Conservation (phyloP, 2,797 vertebrate species). For the Catamblyrhynchus diadema region DNA sequence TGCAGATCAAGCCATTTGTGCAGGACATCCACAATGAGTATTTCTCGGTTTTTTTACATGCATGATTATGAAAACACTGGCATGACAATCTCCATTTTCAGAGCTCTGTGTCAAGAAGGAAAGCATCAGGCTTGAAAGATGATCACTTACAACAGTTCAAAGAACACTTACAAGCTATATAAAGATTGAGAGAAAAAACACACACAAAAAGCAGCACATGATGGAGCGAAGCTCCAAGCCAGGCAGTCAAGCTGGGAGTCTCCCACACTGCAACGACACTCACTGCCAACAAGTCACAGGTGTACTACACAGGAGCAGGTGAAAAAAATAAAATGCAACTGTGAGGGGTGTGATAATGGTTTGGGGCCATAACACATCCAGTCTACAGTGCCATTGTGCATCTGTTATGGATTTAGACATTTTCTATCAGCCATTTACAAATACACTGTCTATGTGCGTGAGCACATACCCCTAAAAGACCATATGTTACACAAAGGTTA, state of each 20-base stretch:
- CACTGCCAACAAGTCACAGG: slow-evolving; percentile 77
- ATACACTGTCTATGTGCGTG: neutral
- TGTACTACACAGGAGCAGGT: slow-evolving; percentile 75
- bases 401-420: neutral
- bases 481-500: neutral
- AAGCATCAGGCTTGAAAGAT: slow-evolving; percentile 68
- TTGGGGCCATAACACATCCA: slow-evolving; percentile 44
- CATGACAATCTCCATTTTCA: slow-evolving; percentile 18
- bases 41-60: slow-evolving; percentile 38
- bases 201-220: neutral
- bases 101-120: slow-evolving; percentile 44
- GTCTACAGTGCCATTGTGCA: neutral
- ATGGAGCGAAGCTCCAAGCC: slow-evolving; percentile 32
- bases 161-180: slow-evolving; percentile 37
- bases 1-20: slow-evolving; percentile 34
- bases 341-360: slow-evolving; percentile 42
- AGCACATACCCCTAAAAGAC: neutral
- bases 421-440: neutral
- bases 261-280: slow-evolving; percentile 36
- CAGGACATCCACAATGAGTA: slow-evolving; percentile 33
- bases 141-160: slow-evolving; percentile 38
- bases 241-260: slow-evolving; percentile 63
- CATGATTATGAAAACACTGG: slow-evolving; percentile 5
- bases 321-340: slow-evolving; percentile 73
- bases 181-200: neutral